Base-by-base conservation (phyloP, 1,140 invertebrate species). In the Heterodera carotae region DNA sequence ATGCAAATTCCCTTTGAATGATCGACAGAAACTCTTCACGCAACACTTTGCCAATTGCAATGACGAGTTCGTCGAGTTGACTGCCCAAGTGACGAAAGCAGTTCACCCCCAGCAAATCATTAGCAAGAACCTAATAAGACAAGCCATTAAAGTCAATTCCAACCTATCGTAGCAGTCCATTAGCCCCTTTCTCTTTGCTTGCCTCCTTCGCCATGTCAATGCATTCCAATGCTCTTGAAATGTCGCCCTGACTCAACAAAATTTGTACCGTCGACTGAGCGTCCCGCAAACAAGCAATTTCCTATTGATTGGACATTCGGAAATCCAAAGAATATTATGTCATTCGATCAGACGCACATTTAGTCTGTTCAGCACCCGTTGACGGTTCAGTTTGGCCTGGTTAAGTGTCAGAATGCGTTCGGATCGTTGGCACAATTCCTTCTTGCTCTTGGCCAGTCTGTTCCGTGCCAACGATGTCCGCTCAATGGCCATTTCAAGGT, bases 131-230 rank as follows among this genome's bases (percentile, higher is more conserved):
- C 76, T 77, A 39, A 39, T 36, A 1, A 43, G 31, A 5, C 25
- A 64, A 59, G 18, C n/a, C 22, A 0, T 29, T 12, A 34, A 62
- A 73, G 10, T 5, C 3, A 74, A 22, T 36, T 36, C n/a, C n/a
- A n/a, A n/a, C n/a, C n/a, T n/a, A n/a, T n/a, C n/a, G n/a, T n/a
- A n/a, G n/a, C n/a, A n/a, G n/a, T n/a, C 6, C 33, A 73, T 68
- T n/a, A 22, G 18, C n/a, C 39, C 12, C 39, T 34, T n/a, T 36
- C 33, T n/a, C n/a, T n/a, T n/a, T n/a, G n/a, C n/a, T 36, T 43
- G 98, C 93, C 89, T 97, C 95, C 90, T 98, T 95, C 1, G 96
- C 97, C 2, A 94, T 96, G 75, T 93, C 92, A 81, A 99, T 99
- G 64, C 98, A 91, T 90, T 99, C 97, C 59, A 99, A 89, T 1